phyloP scores from a whole-genome alignment of 2,888 invertebrate genomes.

The Heliconius sara region DNA sequence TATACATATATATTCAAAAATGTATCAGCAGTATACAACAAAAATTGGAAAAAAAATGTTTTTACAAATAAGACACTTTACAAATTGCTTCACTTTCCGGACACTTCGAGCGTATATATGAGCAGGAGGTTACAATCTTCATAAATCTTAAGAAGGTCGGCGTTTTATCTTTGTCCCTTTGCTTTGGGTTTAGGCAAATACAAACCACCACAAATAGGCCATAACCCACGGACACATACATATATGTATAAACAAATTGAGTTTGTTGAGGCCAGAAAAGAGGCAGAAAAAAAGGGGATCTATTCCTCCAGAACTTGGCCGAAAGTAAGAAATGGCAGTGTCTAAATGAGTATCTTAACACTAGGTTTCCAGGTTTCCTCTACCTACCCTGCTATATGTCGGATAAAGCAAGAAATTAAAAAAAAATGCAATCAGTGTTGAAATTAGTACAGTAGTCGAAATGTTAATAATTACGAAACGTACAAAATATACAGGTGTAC shows the following conservation, averaged over 20 bases:
- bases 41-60: neutral
- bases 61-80: conserved; percentile 18
- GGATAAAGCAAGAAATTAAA: neutral
- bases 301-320: too few relatives aligned
- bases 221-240: neutral
- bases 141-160: conserved; percentile 38
- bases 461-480: too few relatives aligned
- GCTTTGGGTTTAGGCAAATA: conserved; percentile 31
- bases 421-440: neutral
- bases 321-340: too few relatives aligned
- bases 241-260: conserved; percentile 1
- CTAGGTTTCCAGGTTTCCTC: neutral
- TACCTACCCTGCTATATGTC: neutral
- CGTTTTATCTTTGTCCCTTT: conserved; percentile 40
- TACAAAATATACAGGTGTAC: too few relatives aligned
- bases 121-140: conserved; percentile 36
- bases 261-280: neutral
- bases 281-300: too few relatives aligned
- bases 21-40: neutral
- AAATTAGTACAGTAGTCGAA: too few relatives aligned
- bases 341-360: too few relatives aligned
- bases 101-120: conserved; percentile 27
- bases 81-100: conserved; percentile 18
- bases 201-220: conserved; percentile 31
- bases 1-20: too few relatives aligned